These are phyloP conservation scores for Bolborhynchus lineola DNA, from an alignment of 2,113 vertebrate genomes.

Conservation along the genomic window DNA sequence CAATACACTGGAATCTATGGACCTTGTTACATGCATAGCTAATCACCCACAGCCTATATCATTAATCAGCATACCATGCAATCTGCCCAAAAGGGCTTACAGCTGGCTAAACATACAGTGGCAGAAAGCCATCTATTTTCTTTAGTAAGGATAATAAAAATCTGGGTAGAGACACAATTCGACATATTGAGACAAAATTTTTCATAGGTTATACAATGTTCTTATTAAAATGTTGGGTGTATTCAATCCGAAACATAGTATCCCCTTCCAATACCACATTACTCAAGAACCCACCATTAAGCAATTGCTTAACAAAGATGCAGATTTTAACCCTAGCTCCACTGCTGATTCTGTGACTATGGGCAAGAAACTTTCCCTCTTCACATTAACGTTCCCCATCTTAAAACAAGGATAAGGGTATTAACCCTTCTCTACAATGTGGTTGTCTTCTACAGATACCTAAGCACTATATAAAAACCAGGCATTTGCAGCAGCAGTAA, in stretches of 20 bases:
- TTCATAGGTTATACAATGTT: neutral
- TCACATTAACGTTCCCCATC: neutral
- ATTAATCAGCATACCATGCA: neutral
- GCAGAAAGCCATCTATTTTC: neutral
- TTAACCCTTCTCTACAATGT: neutral
- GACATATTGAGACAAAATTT: neutral
- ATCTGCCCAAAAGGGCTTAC: neutral
- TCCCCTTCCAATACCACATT: neutral
- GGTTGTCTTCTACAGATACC: neutral
- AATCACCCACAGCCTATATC: accelerated
- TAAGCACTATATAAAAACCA: neutral
- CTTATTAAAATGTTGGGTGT: neutral
- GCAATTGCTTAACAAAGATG: neutral
- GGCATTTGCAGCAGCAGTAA: neutral
- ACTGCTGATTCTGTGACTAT: neutral
- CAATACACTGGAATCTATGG: neutral
- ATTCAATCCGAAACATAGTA: neutral
- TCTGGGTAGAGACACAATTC: neutral
- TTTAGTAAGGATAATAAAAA: neutral
- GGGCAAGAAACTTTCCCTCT: neutral
- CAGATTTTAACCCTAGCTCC: neutral
- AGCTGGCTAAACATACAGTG: neutral
- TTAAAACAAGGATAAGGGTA: neutral
- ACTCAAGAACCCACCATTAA: neutral
- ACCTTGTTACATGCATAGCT: neutral